Base-by-base conservation (phyloP, 1,140 invertebrate genomes). In the Polypedilum vanderplanki region DNA sequence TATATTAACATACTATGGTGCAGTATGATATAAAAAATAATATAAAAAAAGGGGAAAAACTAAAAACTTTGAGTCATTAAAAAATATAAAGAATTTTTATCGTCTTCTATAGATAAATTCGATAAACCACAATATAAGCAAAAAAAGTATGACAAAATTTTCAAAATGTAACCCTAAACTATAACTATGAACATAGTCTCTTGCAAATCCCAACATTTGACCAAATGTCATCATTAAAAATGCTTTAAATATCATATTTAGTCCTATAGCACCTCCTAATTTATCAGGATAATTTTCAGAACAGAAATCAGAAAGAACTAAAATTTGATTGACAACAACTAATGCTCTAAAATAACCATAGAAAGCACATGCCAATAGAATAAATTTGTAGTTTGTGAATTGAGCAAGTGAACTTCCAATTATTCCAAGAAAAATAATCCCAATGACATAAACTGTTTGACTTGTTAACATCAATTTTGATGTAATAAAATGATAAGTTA, bases 161-260 rank as follows among this genome's bases (percentile, higher is more conserved):
- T 89, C 88, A 0, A 86, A 84, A 75, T 89, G 87, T 76, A 90
- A 87, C 73, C 88, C 89, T 0, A 86, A 78, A 2, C 85, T 77
- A 77, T 88, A 91, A 74, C 88, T 90, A 0, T 80, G 80, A 4
- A 86, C 86, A 40, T 85, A 85, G 77, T 90, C 89, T 78, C 89
- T 84, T 57, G 90, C 83, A 83, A 86, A 89, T 41, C 90, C 91
- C 15, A 91, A 82, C 75, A 90, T 79, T 77, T 89, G 89, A 17
- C 90, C 90, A 15, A 90, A 79, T 0, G 84, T 85, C 1, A 90
- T 85, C 0, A 90, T 87, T 24, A 88, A 85, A 1, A 91, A 79
- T 20, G 90, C 90, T 82, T 91, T 92, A 1, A 85, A 85, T 18
- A 92, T 86, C 90, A 92, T 91, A 75, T 88, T 90, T 1, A 91